Conservation (phyloP, 1,140 invertebrate species). For the Pseudobourletiella spinata region DNA sequence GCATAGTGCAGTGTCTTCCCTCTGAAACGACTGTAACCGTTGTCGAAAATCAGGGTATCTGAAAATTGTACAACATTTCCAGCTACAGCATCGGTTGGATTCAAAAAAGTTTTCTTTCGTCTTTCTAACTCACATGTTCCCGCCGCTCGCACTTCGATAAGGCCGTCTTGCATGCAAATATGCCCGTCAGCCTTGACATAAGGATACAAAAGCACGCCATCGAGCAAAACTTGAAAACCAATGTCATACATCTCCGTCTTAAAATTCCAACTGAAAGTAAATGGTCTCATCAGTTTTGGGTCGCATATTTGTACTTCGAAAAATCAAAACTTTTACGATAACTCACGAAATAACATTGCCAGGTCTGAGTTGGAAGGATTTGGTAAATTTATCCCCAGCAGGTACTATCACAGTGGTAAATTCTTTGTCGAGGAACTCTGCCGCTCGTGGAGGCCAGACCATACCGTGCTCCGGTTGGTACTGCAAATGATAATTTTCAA, state of each 20-base stretch:
- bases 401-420: not conserved
- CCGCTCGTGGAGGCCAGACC: not conserved
- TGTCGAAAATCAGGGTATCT: slow-evolving; percentile 2
- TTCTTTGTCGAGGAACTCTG: not conserved
- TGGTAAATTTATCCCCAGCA: not conserved
- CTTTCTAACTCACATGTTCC: not conserved
- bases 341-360: too few species aligned
- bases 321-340: too few species aligned
- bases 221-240: not conserved
- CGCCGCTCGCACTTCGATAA: not conserved
- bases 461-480: not conserved
- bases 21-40: not conserved
- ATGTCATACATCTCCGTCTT: not conserved
- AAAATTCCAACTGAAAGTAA: slow-evolving; percentile 2
- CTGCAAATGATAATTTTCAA: not conserved
- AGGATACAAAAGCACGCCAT: not conserved
- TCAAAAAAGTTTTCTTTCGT: not conserved
- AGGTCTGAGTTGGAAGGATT: not conserved
- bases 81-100: too few species aligned
- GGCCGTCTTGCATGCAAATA: not conserved
- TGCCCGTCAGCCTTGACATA: not conserved
- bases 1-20: not conserved
- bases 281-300: too few species aligned
- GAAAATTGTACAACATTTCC: not conserved
- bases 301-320: too few species aligned